Evolutionary conservation across 2,113 vertebrate species (phyloP).

Genomic region (cat (Felis catus)): DNA sequence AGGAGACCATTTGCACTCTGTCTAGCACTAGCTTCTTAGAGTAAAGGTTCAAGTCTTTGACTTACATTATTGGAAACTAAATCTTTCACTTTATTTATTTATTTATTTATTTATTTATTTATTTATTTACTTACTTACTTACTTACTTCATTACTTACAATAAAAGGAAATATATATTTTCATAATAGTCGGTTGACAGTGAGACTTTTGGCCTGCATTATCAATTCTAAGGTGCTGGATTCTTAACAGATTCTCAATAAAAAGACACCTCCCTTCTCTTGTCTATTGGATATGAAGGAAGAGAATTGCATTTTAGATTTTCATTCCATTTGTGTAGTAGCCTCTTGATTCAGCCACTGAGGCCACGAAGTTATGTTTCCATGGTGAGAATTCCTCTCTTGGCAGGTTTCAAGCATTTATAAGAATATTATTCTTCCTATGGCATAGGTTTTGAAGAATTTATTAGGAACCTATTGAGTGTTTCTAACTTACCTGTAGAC

Average conservation of each 20-base stretch:
- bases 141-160: slow-evolving; percentile 89
- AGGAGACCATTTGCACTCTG: slow-evolving; percentile 92
- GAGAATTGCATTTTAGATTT: slow-evolving; percentile 92
- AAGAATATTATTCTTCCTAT: slow-evolving; percentile 83
- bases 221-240: slow-evolving; percentile 91
- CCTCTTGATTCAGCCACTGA: slow-evolving; percentile 92
- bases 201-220: slow-evolving; percentile 91
- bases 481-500: slow-evolving; percentile 86
- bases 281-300: slow-evolving; percentile 91
- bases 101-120: slow-evolving; percentile 88
- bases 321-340: slow-evolving; percentile 93
- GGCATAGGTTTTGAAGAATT: slow-evolving; percentile 80
- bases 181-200: slow-evolving; percentile 93
- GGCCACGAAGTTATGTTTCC: slow-evolving; percentile 92
- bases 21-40: slow-evolving; percentile 88
- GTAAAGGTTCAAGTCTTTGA: slow-evolving; percentile 92
- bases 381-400: slow-evolving; percentile 90
- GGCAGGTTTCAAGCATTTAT: slow-evolving; percentile 88
- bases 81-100: slow-evolving; percentile 94
- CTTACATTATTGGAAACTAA: slow-evolving; percentile 92
- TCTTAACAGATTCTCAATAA: slow-evolving; percentile 91
- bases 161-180: slow-evolving; percentile 93
- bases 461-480: slow-evolving; percentile 84
- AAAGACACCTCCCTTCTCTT: slow-evolving; percentile 91
- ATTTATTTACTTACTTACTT: slow-evolving; percentile 89